These are phyloP conservation scores for Cetonia aurata DNA, from an alignment of 2,888 invertebrate genomes.

Conservation along the genomic window DNA sequence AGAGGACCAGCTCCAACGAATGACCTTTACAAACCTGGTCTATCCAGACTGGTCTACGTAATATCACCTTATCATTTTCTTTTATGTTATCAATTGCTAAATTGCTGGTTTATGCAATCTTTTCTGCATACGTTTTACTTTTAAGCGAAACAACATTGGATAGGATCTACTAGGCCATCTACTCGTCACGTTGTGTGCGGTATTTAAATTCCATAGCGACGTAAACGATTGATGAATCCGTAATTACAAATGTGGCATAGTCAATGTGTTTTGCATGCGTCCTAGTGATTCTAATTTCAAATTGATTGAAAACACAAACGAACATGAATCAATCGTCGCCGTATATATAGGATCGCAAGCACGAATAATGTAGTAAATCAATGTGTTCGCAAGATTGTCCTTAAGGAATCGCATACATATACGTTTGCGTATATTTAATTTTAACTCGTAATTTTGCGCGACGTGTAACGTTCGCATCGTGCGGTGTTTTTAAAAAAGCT, in stretches of 20 bases:
- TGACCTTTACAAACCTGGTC: no score
- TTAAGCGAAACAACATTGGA: not conserved
- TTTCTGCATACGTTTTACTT: not conserved
- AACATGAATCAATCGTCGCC: conserved; percentile 21
- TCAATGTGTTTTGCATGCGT: conserved; percentile 3
- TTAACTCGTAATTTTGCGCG: not conserved
- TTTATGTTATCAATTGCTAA: no score
- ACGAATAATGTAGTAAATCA: conserved; percentile 7
- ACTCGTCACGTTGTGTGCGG: not conserved
- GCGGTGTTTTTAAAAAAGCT: conserved; percentile 28
- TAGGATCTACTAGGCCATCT: no score
- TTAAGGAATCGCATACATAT: not conserved
- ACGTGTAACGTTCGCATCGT: conserved; percentile 4
- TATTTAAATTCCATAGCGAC: conserved; percentile 4
- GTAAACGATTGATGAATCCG: conserved; percentile 11
- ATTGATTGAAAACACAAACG: conserved; percentile 5
- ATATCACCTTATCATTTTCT: no score
- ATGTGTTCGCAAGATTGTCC: conserved; percentile 19
- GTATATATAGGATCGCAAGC: not conserved
- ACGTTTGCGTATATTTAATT: conserved; percentile 7
- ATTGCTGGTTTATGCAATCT: no score
- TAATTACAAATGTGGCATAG: not conserved
- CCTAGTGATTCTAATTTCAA: conserved; percentile 17
- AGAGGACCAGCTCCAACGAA: no score
- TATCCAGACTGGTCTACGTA: no score